These are phyloP conservation scores for Agrilus planipennis DNA, from an alignment of 1,140 invertebrate genomes.

Conservation along the genomic window DNA sequence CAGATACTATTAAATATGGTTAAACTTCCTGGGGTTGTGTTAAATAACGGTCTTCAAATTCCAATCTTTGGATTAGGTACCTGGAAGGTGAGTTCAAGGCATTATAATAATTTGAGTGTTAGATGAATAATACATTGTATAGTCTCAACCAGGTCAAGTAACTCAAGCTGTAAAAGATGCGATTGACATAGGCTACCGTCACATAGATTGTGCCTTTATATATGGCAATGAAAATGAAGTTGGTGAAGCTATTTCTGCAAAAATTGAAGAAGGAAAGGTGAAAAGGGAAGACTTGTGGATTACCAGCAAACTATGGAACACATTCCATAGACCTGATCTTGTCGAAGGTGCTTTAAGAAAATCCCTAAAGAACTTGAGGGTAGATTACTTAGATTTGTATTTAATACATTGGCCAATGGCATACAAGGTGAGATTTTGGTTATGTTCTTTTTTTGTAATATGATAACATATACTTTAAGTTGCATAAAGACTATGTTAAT, in stretches of 20 bases:
- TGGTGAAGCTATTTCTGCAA: slow-evolving; percentile 57
- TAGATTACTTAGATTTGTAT: slow-evolving; percentile 65
- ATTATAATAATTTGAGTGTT: slow-evolving; percentile 43
- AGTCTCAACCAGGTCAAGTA: background rate
- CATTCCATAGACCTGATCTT: slow-evolving; percentile 43
- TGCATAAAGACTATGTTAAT: too few species aligned
- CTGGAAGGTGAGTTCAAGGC: slow-evolving; percentile 43
- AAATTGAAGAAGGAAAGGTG: slow-evolving; percentile 53
- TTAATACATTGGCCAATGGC: slow-evolving; percentile 66
- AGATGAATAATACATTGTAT: slow-evolving; percentile 56
- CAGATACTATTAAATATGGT: too few species aligned
- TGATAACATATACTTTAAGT: too few species aligned
- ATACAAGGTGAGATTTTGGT: slow-evolving; percentile 6
- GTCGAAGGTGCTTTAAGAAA: slow-evolving; percentile 48
- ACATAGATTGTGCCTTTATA: slow-evolving; percentile 50
- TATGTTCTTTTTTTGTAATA: too few species aligned
- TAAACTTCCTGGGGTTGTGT: slow-evolving; percentile 41
- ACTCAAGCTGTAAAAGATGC: slow-evolving; percentile 18
- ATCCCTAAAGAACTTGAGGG: slow-evolving; percentile 46
- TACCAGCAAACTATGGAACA: slow-evolving; percentile 55
- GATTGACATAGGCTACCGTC: slow-evolving; percentile 56
- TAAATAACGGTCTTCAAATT: slow-evolving; percentile 45
- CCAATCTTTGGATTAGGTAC: slow-evolving; percentile 57
- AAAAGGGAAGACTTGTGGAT: slow-evolving; percentile 51
- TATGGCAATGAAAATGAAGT: slow-evolving; percentile 74